Base-by-base conservation (phyloP, 2,797 vertebrate species). In the Sebastes iracundus region DNA sequence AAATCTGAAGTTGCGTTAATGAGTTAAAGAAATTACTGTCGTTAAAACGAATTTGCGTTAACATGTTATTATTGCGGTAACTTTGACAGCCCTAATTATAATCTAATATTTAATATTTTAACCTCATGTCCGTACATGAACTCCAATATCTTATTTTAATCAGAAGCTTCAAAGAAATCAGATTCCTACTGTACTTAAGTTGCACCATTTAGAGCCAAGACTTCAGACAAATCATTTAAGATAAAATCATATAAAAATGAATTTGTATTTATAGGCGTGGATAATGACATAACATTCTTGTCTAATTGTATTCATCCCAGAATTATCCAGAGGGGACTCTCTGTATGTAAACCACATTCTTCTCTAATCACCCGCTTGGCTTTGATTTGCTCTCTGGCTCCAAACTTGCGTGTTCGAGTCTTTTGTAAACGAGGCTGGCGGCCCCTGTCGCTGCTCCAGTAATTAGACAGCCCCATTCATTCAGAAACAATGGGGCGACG, bases 391-490 rank as follows among this genome's bases (percentile, higher is more conserved):
- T 84, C 63, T 80, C 80, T 87, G 87, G 90, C 86, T 85, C 64
- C 70, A 67, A 74, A 82, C 55, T 23, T 78, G 73, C 46, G 4
- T 82, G 83, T 87, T 80, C 9, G 6, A 42, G 65, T 73, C 84
- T 84, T 92, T 93, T 91, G 88, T 91, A 23, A 83, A 77, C 9
- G 38, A 72, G 65, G 78, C 88, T 64, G 85, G 79, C 60, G 56
- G 76, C 81, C 85, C 84, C 79, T 25, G 84, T 78, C 71, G 23
- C 88, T 46, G 86, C 84, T 87, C 82, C 90, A 82, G 87, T 90
- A 93, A 94, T 93, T 92, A 94, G 88, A 93, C 86, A 33, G 65
- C 23, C 70, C 91, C 87, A 93, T 95, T 95, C 91, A 94, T 92
- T 83, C 38, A 55, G 59, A 75, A 49, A 94, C 93, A 95, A 95